A percentile compares a stretch with the other conserved stretches of the same genome.
These are phyloP conservation scores for Lagenorhynchus albirostris DNA, from an alignment of 2,113 vertebrate genomes.

Conservation along the genomic window DNA sequence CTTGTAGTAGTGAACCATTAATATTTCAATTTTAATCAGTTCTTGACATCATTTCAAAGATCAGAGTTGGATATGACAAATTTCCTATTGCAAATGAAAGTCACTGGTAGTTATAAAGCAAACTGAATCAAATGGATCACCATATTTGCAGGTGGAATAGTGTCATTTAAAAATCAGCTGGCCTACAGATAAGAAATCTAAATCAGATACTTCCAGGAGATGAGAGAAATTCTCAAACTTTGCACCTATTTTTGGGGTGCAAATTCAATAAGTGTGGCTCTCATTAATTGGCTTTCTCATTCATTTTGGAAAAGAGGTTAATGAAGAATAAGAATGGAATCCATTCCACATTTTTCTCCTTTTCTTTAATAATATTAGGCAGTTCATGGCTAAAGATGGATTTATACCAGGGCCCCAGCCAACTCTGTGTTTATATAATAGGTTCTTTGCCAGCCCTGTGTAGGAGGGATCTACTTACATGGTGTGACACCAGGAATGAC, in stretches of 20 bases:
- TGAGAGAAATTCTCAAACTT: background rate
- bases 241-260: background rate
- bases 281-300: background rate
- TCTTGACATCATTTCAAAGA: background rate
- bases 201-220: background rate
- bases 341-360: background rate
- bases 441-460: background rate
- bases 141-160: background rate
- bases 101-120: background rate
- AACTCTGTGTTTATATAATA: background rate
- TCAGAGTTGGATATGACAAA: background rate
- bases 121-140: background rate
- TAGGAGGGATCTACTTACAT: background rate
- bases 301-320: background rate
- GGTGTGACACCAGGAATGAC: background rate
- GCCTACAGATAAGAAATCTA: background rate
- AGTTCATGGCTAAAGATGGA: background rate
- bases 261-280: background rate
- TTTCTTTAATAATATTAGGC: background rate
- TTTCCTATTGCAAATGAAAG: background rate
- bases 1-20: background rate
- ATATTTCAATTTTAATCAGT: background rate
- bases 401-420: background rate
- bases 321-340: background rate
- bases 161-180: background rate